Evolutionary conservation across 64 coral and sea anemone genomes (phyloP).

Genomic region (Montipora sp.): DNA sequence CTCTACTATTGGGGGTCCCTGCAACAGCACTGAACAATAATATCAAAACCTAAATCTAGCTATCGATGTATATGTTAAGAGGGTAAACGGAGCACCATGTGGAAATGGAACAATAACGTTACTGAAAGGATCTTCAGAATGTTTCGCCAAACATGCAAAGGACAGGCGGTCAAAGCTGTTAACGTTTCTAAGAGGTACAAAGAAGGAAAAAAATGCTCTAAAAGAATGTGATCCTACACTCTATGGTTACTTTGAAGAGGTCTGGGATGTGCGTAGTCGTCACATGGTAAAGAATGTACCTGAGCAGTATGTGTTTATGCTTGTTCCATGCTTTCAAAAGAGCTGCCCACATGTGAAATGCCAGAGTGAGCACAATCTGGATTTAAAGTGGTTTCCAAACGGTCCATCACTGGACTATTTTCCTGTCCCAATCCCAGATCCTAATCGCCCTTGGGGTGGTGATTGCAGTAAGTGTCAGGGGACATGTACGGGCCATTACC

Average conservation of each 20-base stretch:
- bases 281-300: slow-evolving; percentile 62
- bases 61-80: slow-evolving; percentile 20
- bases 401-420: slow-evolving; percentile 44
- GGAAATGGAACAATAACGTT: not conserved
- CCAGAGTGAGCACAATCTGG: slow-evolving; percentile 13
- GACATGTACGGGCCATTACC: slow-evolving; percentile 32
- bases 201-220: slow-evolving; percentile 43
- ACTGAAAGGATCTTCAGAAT: not conserved
- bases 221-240: slow-evolving; percentile 43
- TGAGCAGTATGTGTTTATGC: slow-evolving; percentile 72
- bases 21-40: not conserved
- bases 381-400: slow-evolving; percentile 50
- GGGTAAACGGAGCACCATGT: slow-evolving; percentile 10
- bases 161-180: slow-evolving; percentile 7
- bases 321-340: slow-evolving; percentile 53
- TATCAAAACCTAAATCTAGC: slow-evolving; percentile 11
- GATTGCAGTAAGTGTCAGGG: not conserved
- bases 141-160: slow-evolving; percentile 18
- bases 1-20: slow-evolving; percentile 43
- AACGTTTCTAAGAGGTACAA: slow-evolving; percentile 30
- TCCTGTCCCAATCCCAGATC: slow-evolving; percentile 64
- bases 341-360: slow-evolving; percentile 57
- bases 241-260: slow-evolving; percentile 58
- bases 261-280: slow-evolving; percentile 56
- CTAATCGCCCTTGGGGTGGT: slow-evolving; percentile 49